phyloP scores from a whole-genome alignment of 1,140 invertebrate species.

The Aradophagus sp. region DNA sequence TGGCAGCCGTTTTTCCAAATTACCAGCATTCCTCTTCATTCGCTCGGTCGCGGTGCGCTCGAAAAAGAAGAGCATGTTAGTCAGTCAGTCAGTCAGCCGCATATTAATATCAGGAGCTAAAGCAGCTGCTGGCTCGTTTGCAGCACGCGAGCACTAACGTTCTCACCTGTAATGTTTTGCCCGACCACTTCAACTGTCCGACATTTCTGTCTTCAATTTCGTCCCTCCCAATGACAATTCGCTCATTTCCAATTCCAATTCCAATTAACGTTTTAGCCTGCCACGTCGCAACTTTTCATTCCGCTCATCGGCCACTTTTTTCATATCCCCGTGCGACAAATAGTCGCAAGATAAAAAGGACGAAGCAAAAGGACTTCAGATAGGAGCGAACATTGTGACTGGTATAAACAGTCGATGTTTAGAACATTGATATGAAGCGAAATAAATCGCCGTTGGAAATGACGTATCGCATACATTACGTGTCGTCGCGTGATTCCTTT shows the following conservation, averaged over 20 bases:
- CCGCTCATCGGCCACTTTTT: too few species aligned
- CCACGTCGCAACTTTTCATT: too few species aligned
- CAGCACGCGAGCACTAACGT: conserved; percentile 68
- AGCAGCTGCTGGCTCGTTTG: conserved; percentile 72
- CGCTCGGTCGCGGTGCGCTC: conserved; percentile 58
- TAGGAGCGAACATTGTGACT: neutral
- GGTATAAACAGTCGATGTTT: conserved; percentile 34
- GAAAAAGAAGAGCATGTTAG: conserved; percentile 65
- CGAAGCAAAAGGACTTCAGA: too few species aligned
- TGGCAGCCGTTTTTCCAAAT: conserved; percentile 37
- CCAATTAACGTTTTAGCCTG: conserved; percentile 13
- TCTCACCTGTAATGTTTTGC: conserved; percentile 73
- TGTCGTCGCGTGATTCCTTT: conserved; percentile 38
- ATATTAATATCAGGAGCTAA: conserved; percentile 70
- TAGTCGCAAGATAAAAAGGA: too few species aligned
- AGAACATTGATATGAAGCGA: conserved; percentile 34
- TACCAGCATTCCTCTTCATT: conserved; percentile 37
- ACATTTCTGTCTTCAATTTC: conserved; percentile 45
- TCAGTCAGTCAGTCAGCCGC: conserved; percentile 68
- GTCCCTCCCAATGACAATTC: conserved; percentile 31
- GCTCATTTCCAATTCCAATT: conserved; percentile 11
- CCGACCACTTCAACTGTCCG: conserved; percentile 52
- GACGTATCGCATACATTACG: conserved; percentile 51
- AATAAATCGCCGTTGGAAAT: conserved; percentile 42
- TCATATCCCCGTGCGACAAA: too few species aligned